Base-by-base conservation (phyloP, 2,888 invertebrate genomes). In the Suillia variegata region DNA sequence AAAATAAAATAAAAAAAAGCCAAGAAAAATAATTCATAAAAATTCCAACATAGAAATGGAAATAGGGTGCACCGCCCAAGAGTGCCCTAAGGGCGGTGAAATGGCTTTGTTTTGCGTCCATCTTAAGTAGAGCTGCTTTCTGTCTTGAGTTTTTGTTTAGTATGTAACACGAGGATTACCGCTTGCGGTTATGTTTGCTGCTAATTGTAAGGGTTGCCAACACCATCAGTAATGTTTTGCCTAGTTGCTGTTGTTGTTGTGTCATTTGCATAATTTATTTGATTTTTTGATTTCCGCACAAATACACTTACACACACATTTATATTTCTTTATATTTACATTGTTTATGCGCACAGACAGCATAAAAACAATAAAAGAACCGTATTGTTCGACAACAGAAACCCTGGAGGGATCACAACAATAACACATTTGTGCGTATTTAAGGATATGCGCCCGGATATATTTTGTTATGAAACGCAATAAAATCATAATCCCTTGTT, bases 251-350 rank as follows among this genome's bases (percentile, higher is more conserved):
- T 21, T 38, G 26, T n/a, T n/a, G n/a, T n/a, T n/a, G n/a, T n/a
- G 31, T 51, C 18, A 70, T 73, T 67, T 75, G 70, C 73, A 74
- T 74, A 75, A 74, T 75, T 74, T 74, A 74, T 74, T 75, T 74
- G 76, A 74, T 73, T 74, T 73, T 73, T 74, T 71, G 76, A 75
- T 74, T 61, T 57, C 49, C 5, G 12, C 12, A 31, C n/a, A 26
- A 26, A 26, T 26, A 26, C n/a, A n/a, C n/a, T n/a, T n/a, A n/a
- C n/a, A n/a, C n/a, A n/a, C n/a, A n/a, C n/a, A n/a, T n/a, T n/a
- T n/a, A 26, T 26, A 26, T 26, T 26, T 26, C 6, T 26, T 26
- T 26, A 26, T 26, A 5, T 26, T 5, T 10, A 26, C 5, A 26
- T n/a, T n/a, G n/a, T n/a, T n/a, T 26, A 26, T 26, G 38, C 38